Evolutionary conservation across 2,888 invertebrate species (phyloP).

Genomic region (Orthonevra nobilis): DNA sequence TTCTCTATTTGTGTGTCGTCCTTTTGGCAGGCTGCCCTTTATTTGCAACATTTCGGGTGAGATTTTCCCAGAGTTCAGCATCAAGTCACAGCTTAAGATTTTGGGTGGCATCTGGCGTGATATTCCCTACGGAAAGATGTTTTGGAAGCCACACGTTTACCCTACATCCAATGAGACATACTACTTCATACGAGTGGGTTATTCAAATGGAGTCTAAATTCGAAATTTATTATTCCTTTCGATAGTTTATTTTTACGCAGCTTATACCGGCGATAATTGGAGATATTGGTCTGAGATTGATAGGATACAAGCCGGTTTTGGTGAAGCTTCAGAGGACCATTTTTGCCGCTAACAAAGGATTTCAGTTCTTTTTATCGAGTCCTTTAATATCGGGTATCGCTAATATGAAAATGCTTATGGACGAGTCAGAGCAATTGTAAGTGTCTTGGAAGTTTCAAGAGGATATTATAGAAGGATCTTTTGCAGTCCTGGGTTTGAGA

Average conservation of each 20-base stretch:
- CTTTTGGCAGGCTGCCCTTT: constrained; percentile 40
- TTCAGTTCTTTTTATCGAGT: constrained; percentile 48
- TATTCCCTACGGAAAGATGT: constrained; percentile 48
- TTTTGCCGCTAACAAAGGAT: constrained; percentile 6
- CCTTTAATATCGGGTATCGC: constrained; percentile 11
- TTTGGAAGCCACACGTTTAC: constrained; percentile 44
- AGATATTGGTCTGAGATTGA: constrained; percentile 14
- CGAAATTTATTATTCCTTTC: no score
- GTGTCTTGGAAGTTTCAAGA: neutral
- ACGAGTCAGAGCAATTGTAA: constrained; percentile 53
- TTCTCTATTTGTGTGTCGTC: no score
- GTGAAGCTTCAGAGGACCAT: constrained; percentile 46
- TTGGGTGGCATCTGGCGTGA: constrained; percentile 22
- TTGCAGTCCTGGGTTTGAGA: constrained; percentile 44
- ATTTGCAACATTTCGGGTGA: constrained; percentile 59
- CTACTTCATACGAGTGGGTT: constrained; percentile 30
- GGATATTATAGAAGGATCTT: neutral
- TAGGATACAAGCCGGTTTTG: constrained; percentile 26
- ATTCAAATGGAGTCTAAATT: no score
- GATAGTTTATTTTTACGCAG: constrained; percentile 38
- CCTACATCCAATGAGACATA: constrained; percentile 1
- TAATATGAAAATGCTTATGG: constrained; percentile 38
- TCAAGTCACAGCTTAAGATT: constrained; percentile 25
- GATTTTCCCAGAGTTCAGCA: constrained; percentile 38
- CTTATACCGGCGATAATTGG: constrained; percentile 30